Evolutionary conservation across 1,140 invertebrate genomes (phyloP).

Genomic region (Nymphalis io): DNA sequence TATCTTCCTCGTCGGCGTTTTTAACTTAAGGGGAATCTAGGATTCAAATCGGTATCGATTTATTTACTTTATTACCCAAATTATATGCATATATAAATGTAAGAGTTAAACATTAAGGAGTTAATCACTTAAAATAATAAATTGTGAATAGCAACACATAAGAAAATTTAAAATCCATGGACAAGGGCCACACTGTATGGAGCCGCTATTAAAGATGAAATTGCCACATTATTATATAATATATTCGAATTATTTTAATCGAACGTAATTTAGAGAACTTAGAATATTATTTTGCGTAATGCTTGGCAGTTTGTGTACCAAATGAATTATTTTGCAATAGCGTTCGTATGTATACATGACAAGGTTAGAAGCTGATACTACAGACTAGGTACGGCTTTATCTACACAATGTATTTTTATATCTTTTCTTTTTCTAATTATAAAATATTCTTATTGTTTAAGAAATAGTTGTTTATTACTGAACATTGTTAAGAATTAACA

Average conservation of each 20-base stretch:
- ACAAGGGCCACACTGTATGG: constrained; percentile 7
- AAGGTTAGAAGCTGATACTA: constrained; percentile 31
- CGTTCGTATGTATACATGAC: constrained; percentile 21
- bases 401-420: background rate
- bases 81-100: background rate
- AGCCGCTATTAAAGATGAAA: constrained; percentile 7
- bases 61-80: too few species aligned
- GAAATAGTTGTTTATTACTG: background rate
- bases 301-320: constrained; percentile 29
- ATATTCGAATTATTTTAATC: constrained; percentile 14
- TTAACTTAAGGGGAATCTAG: too few species aligned
- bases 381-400: background rate
- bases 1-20: too few species aligned
- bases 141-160: background rate
- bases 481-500: background rate
- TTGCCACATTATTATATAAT: background rate
- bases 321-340: constrained; percentile 38
- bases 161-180: background rate
- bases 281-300: constrained; percentile 17
- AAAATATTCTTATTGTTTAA: background rate
- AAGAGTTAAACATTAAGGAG: background rate
- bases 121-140: background rate
- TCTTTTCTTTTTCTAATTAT: too few species aligned
- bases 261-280: background rate
- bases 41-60: too few species aligned